Percentiles rank a stretch among this genome's conserved stretches.
These are phyloP conservation scores for Lates japonicus DNA, from an alignment of 2,797 vertebrate genomes.

Conservation along the genomic window DNA sequence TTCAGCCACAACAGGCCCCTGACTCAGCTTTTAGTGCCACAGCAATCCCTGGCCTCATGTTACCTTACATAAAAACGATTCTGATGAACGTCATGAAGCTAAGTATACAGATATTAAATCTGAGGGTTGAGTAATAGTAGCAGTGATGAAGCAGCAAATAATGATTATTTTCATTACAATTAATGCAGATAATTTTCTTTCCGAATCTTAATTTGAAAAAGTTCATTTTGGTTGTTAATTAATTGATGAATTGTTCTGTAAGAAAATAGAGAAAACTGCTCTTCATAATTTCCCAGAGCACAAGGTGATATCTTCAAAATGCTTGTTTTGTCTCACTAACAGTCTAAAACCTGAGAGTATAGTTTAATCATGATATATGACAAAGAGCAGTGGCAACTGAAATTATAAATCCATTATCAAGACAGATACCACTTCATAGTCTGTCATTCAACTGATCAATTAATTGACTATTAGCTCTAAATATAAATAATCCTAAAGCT, in stretches of 20 bases:
- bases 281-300: not conserved
- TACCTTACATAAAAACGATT: not conserved
- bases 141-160: not conserved
- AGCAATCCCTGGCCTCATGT: not conserved
- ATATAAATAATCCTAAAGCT: not conserved
- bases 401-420: not conserved
- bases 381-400: not conserved
- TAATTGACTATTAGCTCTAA: not conserved
- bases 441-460: no score
- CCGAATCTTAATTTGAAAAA: not conserved
- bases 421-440: not conserved
- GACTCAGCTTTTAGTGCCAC: slow-evolving; percentile 35
- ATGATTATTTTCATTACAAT: not conserved
- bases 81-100: not conserved
- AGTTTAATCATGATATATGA: not conserved
- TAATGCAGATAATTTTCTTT: not conserved
- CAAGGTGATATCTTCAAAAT: not conserved
- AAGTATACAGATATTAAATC: not conserved
- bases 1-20: slow-evolving; percentile 16
- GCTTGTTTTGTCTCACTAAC: not conserved
- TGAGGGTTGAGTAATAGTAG: not conserved
- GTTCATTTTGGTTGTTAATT: not conserved
- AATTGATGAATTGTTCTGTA: not conserved
- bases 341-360: not conserved
- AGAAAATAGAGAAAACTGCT: not conserved